Evolutionary conservation across 2,888 invertebrate species (phyloP).

Genomic region (Drepana falcataria): DNA sequence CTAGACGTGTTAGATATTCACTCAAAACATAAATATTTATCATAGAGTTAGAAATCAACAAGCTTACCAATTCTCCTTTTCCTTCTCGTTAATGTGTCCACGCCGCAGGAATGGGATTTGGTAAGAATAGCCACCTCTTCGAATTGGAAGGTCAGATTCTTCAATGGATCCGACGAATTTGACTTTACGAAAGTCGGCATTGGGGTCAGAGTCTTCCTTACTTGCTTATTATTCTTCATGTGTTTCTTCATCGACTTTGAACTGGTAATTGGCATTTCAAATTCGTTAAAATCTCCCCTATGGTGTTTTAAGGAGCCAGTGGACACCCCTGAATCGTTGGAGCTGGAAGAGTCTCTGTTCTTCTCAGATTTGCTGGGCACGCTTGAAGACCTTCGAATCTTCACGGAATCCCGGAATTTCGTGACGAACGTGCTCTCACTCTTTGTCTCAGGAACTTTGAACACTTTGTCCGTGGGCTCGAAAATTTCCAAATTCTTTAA

Average conservation of each 20-base stretch:
- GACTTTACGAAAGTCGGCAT: conserved; percentile 80
- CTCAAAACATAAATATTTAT: not conserved
- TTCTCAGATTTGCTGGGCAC: conserved; percentile 84
- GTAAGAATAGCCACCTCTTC: conserved; percentile 79
- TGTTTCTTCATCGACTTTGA: conserved; percentile 69
- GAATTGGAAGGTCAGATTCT: conserved; percentile 81
- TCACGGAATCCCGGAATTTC: conserved; percentile 76
- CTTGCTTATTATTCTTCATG: conserved; percentile 63
- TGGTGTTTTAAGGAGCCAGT: conserved; percentile 82
- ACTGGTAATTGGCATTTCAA: conserved; percentile 76
- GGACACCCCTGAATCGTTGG: conserved; percentile 85
- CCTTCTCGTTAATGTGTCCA: conserved; percentile 79
- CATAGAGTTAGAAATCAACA: not conserved
- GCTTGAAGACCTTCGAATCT: conserved; percentile 82
- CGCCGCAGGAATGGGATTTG: conserved; percentile 81
- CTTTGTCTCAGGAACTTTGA: conserved; percentile 65
- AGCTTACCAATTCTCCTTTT: conserved; percentile 62
- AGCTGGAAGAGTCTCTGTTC: conserved; percentile 84
- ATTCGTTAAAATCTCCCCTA: conserved; percentile 80
- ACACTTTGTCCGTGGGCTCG: conserved; percentile 46
- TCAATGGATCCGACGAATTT: conserved; percentile 81
- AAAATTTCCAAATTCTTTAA: conserved; percentile 34
- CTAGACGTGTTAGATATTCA: too few species aligned
- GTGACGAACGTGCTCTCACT: conserved; percentile 62
- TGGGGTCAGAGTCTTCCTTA: conserved; percentile 60